Base-by-base conservation (phyloP, 2,888 invertebrate species). In the Margaritifera margaritifera region DNA sequence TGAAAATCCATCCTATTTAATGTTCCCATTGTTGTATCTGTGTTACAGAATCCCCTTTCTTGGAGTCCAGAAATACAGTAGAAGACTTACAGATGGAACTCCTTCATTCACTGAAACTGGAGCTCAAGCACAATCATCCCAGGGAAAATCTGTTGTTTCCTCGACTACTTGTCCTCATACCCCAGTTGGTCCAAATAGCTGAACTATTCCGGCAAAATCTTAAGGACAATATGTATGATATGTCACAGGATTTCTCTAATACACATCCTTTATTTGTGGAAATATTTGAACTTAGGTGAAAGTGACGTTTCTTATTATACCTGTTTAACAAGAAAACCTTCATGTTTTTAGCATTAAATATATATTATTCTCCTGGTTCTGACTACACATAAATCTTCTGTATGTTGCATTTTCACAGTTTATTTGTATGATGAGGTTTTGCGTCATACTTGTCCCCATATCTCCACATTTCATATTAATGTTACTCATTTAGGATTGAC, bases 81-180 rank as follows among this genome's bases (percentile, higher is more conserved):
- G 85, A 85, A 60, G 69, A 77, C 8, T 66, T 83, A 1, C 86
- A 86, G 66, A 68, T 74, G n/a, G 81, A 82, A 54, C 66, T 85
- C 20, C 72, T 86, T 8, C 80, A 86, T 42, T 81, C 85, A 0
- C 67, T 86, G 15, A 72, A 84, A 2, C 74, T 86, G 8, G 85
- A 85, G 60, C 68, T 85, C 8, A 85, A 85, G 68, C 84, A 84
- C 68, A 86, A 86, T 68, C 85, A 86, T 62, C 83, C 86, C 3
- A 84, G 82, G 68, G 76, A 81, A 54, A 74, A 71, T 8, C 72
- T 79, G n/a, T 64, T 85, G 42, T 80, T 86, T 62, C 82, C 85
- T 20, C 78, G 81, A 52, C 69, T 86, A 8, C 78, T 86, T 0
- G 68, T 86, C 31, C 74, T 84, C 1, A 79, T 86, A 20, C 82